Evolutionary conservation across 2,113 vertebrate genomes (phyloP).

Genomic region (Leucosticte australis): DNA sequence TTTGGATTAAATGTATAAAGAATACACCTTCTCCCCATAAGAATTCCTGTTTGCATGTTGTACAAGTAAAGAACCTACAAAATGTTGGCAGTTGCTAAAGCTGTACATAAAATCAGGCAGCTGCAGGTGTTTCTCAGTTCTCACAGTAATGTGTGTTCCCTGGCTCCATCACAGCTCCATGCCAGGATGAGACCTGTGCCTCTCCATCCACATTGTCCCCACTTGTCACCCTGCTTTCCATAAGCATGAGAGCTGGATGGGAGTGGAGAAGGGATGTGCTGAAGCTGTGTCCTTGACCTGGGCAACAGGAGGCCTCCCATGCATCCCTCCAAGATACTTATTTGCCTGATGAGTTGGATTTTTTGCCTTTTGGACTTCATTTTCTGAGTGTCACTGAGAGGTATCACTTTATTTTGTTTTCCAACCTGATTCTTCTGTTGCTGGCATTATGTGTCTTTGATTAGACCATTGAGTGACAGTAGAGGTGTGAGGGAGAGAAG

Average conservation of each 20-base stretch:
- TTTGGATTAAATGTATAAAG: neutral
- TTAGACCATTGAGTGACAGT: neutral
- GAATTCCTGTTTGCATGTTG: neutral
- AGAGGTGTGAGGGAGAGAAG: neutral
- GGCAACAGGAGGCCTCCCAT: fast-evolving
- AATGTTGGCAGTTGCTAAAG: neutral
- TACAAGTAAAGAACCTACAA: neutral
- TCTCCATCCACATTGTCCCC: neutral
- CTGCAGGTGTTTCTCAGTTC: neutral
- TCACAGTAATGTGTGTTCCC: neutral
- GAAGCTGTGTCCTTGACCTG: neutral
- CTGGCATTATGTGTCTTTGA: neutral
- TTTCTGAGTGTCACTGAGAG: neutral
- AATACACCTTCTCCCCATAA: fast-evolving
- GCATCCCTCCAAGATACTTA: neutral
- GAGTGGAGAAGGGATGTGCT: neutral
- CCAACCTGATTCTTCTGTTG: neutral
- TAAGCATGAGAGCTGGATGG: neutral
- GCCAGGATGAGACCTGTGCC: fast-evolving
- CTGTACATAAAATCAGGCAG: neutral
- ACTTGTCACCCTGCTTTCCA: neutral
- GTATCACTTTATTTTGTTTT: neutral
- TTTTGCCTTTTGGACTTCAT: neutral
- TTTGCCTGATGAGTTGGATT: neutral
- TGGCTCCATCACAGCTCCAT: neutral